Percentiles rank a stretch among this genome's conserved stretches.
Conservation (phyloP, 2,888 invertebrate genomes). For the Ormyrus thymus region DNA sequence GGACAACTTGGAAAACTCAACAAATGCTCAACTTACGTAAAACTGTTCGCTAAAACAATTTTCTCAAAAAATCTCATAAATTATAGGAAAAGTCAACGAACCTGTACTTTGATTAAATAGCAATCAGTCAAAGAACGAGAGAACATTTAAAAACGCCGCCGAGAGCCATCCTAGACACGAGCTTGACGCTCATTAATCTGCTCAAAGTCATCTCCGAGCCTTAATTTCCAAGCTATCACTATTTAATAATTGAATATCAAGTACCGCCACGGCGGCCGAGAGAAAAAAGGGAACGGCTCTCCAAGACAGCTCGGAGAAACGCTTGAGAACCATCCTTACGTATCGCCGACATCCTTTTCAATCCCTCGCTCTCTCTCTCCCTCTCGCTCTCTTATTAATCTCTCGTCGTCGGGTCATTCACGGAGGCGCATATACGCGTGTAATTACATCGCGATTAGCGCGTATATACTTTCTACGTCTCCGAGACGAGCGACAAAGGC, state of each 20-base stretch:
- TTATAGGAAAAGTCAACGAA: no score
- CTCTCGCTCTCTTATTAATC: constrained; percentile 1
- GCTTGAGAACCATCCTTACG: background rate
- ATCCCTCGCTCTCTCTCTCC: background rate
- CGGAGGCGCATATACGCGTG: background rate
- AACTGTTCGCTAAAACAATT: no score
- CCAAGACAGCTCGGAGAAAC: background rate
- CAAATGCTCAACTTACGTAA: no score
- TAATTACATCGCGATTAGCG: constrained; percentile 53
- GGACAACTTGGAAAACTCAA: no score
- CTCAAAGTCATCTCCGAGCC: no score
- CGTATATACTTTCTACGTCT: background rate
- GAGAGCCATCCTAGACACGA: background rate
- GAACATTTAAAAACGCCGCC: no score
- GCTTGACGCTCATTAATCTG: background rate
- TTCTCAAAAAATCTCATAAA: no score
- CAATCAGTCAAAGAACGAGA: no score
- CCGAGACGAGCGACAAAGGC: constrained; percentile 13
- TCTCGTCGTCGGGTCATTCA: constrained; percentile 4
- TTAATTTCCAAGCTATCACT: background rate
- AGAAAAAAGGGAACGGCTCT: background rate
- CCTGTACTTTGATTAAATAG: no score
- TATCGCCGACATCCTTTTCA: background rate
- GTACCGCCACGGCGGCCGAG: background rate
- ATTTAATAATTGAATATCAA: constrained; percentile 25